phyloP scores from a whole-genome alignment of 2,888 invertebrate species.

The Villa cingulata region DNA sequence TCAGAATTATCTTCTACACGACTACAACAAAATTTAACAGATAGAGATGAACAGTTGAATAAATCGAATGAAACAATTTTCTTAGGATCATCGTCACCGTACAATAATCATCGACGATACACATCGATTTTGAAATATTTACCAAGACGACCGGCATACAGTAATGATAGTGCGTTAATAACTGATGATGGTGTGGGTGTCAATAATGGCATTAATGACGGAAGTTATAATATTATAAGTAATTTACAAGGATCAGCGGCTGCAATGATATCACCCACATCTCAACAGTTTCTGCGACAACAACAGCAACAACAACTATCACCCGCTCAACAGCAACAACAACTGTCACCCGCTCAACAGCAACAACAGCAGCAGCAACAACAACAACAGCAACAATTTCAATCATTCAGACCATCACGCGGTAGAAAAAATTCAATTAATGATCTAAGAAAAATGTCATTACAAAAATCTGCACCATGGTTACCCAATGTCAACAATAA shows the following conservation, averaged over 20 bases:
- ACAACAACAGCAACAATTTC: neutral
- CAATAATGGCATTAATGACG: neutral
- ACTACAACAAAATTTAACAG: neutral
- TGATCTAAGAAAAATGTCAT: conserved; percentile 6
- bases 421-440: conserved; percentile 9
- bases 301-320: neutral
- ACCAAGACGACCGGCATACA: neutral
- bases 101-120: neutral
- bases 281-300: conserved; percentile 3
- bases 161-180: neutral
- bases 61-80: neutral
- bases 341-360: neutral
- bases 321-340: neutral
- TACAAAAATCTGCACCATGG: conserved; percentile 2
- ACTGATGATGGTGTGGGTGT: neutral
- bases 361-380: neutral
- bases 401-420: conserved; percentile 1
- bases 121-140: neutral
- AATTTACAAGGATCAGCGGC: neutral
- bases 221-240: neutral
- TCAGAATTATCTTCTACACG: neutral
- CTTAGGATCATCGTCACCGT: neutral
- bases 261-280: conserved; percentile 5
- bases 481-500: neutral
- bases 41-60: neutral